A percentile compares a stretch with the other conserved stretches of the same genome.
Evolutionary conservation across 2,888 invertebrate genomes (phyloP).

Genomic region (Pogonocherus hispidulus): DNA sequence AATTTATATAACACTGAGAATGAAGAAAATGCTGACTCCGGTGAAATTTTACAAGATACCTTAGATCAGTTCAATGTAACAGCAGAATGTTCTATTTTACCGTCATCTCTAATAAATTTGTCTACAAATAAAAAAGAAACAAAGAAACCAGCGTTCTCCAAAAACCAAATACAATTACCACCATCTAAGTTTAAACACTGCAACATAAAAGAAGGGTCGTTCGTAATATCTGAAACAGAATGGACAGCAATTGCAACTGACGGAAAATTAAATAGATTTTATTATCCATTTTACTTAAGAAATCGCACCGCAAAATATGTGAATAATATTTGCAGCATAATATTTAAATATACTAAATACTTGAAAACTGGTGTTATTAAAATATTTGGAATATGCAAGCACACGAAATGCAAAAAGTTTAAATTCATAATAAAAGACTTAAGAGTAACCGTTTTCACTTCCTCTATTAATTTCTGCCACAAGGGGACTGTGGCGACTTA

Average conservation of each 20-base stretch:
- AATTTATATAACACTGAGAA: no score
- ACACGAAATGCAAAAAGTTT: no score
- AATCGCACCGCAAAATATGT: background rate
- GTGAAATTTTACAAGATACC: background rate
- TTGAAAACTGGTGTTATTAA: background rate
- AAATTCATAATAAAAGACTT: no score
- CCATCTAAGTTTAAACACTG: background rate
- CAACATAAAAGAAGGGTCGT: background rate
- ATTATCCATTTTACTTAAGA: background rate
- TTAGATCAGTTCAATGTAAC: background rate
- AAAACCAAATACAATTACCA: background rate
- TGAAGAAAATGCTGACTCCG: background rate
- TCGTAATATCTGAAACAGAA: background rate
- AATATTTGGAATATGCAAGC: background rate
- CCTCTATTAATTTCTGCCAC: constrained; percentile 22
- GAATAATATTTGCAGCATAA: background rate
- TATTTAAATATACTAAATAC: background rate
- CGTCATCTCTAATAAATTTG: background rate
- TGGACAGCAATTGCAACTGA: background rate
- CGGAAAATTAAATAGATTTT: background rate
- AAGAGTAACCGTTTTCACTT: background rate
- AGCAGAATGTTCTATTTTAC: background rate
- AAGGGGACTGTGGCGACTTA: background rate
- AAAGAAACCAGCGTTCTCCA: background rate
- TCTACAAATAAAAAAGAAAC: background rate